A percentile compares a stretch with the other conserved stretches of the same genome.
Conservation (phyloP, 2,113 vertebrate species). For the Thunnus thynnus region DNA sequence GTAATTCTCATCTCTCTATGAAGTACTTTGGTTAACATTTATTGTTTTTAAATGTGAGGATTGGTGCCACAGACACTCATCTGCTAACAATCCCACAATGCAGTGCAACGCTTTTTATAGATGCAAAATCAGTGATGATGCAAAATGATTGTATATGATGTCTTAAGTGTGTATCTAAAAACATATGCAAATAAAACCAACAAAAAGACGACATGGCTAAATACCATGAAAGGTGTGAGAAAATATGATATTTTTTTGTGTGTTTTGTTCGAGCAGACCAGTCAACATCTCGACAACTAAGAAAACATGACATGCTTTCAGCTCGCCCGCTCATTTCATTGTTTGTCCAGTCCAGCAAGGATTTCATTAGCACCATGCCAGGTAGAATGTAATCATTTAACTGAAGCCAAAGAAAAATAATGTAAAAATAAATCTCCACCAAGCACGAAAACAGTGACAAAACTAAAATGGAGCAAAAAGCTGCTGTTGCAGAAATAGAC, state of each 20-base stretch:
- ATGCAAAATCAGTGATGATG: no score
- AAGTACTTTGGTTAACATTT: no score
- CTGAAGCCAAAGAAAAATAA: slow-evolving; percentile 18
- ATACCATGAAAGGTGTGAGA: neutral
- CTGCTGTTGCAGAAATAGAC: slow-evolving; percentile 44
- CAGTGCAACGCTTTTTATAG: no score
- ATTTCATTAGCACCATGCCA: neutral
- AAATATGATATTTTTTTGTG: no score
- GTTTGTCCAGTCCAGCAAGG: neutral
- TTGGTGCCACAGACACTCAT: no score
- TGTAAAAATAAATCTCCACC: slow-evolving; percentile 2
- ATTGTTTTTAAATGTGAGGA: no score
- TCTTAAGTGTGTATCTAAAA: no score
- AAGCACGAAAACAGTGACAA: neutral
- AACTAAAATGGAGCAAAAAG: slow-evolving; percentile 30
- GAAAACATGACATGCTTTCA: neutral
- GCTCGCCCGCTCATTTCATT: neutral
- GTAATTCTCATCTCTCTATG: no score
- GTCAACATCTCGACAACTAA: neutral
- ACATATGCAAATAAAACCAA: no score
- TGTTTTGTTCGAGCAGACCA: no score
- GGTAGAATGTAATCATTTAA: neutral
- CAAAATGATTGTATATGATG: no score
- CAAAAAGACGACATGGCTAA: neutral
- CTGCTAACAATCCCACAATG: no score